Evolutionary conservation across 1,140 invertebrate species (phyloP).

Genomic region (Drosophila punjabiensis): DNA sequence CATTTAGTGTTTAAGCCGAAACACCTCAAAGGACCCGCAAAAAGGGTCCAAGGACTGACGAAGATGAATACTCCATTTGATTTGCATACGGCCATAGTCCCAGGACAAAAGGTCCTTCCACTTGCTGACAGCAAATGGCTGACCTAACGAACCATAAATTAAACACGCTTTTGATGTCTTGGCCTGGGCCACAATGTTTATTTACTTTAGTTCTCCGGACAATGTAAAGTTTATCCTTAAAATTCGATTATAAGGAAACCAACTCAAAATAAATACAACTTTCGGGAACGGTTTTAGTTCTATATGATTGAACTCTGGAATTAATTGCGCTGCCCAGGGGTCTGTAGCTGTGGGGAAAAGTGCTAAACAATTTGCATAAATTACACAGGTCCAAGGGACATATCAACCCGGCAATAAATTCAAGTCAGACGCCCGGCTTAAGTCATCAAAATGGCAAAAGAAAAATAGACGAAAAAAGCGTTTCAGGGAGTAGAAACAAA

Average conservation of each 20-base stretch:
- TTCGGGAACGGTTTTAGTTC: conserved; percentile 32
- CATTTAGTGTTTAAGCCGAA: conserved; percentile 69
- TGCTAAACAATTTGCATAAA: conserved; percentile 79
- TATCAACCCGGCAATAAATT: conserved; percentile 73
- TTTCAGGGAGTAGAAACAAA: conserved; percentile 6
- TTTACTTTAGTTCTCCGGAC: conserved; percentile 65
- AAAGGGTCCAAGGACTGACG: conserved; percentile 59
- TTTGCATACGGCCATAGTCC: conserved; percentile 63
- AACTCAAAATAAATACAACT: conserved; percentile 53
- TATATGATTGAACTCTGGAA: conserved; percentile 74
- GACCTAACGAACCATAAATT: conserved; percentile 84
- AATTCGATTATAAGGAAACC: conserved; percentile 79
- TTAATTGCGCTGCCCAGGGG: conserved; percentile 59
- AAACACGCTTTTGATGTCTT: conserved; percentile 81
- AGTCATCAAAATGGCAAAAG: conserved; percentile 66
- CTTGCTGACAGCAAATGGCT: conserved; percentile 64
- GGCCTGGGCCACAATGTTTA: conserved; percentile 65
- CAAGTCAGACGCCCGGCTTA: conserved; percentile 64
- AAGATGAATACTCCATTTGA: conserved; percentile 78
- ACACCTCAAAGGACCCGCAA: conserved; percentile 64
- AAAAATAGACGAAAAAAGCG: conserved; percentile 28
- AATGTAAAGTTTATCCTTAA: conserved; percentile 74
- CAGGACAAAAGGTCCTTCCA: conserved; percentile 51
- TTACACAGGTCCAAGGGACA: conserved; percentile 42
- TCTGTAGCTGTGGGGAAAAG: conserved; percentile 2